Conservation (phyloP, 2,797 vertebrate species). For the Hypotaenidia okinawae region DNA sequence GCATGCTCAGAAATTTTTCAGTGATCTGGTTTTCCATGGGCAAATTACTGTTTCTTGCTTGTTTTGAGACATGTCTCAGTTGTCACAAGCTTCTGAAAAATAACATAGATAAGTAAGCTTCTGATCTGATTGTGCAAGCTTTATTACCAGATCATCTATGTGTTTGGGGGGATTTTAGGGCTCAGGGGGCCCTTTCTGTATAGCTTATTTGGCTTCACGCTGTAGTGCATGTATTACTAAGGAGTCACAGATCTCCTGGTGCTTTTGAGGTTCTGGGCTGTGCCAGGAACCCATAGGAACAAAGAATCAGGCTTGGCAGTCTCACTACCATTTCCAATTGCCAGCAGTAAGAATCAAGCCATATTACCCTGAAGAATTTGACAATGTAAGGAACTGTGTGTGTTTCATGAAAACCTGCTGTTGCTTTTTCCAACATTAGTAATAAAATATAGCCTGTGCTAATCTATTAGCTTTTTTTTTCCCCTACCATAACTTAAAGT, state of each 20-base stretch:
- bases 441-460: constrained; percentile 18
- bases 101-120: neutral
- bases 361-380: constrained; percentile 21
- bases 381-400: constrained; percentile 14
- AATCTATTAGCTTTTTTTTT: constrained; percentile 12
- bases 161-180: neutral
- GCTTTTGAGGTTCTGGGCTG: neutral
- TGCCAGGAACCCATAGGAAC: neutral
- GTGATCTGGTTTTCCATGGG: neutral
- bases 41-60: neutral
- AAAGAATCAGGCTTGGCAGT: constrained; percentile 14
- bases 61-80: neutral
- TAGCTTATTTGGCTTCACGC: neutral
- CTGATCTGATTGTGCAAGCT: neutral
- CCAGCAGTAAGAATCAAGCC: constrained; percentile 22
- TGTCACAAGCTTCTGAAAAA: neutral
- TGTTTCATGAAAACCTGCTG: constrained; percentile 31
- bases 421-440: constrained; percentile 28
- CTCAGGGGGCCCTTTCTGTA: neutral
- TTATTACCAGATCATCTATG: neutral
- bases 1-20: neutral
- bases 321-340: neutral
- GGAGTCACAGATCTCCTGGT: neutral
- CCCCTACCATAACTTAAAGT: neutral
- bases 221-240: neutral